Evolutionary conservation across 2,888 invertebrate genomes (phyloP).

Genomic region (Zootermopsis nevadensis): DNA sequence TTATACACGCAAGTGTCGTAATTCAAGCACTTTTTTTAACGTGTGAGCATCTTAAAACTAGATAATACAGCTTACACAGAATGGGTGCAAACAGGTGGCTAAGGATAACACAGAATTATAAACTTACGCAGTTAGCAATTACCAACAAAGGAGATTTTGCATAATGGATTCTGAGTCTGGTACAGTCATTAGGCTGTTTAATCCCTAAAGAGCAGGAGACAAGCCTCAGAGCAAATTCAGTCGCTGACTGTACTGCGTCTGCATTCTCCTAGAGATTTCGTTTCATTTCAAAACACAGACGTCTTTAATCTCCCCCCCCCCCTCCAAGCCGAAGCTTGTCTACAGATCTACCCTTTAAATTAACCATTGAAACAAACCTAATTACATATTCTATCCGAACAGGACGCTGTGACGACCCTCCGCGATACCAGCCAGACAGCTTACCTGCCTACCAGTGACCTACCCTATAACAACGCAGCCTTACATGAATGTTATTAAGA

Average conservation of each 20-base stretch:
- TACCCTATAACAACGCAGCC: not conserved
- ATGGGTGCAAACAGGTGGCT: too few species aligned
- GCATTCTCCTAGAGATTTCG: not conserved
- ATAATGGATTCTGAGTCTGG: too few species aligned
- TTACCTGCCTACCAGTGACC: not conserved
- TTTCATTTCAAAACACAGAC: not conserved
- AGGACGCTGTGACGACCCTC: not conserved
- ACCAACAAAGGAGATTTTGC: too few species aligned
- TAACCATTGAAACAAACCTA: conserved; percentile 17
- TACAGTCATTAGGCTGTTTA: too few species aligned
- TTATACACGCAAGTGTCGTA: too few species aligned
- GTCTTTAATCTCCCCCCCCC: not conserved
- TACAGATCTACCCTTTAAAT: conserved; percentile 2
- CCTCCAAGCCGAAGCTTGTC: not conserved
- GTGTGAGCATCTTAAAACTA: too few species aligned
- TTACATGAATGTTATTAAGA: not conserved
- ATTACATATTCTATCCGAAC: conserved; percentile 20
- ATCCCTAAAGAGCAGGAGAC: too few species aligned
- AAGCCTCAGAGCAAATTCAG: not conserved
- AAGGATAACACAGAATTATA: too few species aligned
- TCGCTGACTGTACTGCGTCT: not conserved
- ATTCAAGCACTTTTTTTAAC: too few species aligned
- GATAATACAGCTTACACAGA: too few species aligned
- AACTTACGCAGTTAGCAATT: too few species aligned
- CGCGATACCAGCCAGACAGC: not conserved